These are phyloP conservation scores for Mallotus villosus DNA, from an alignment of 2,797 vertebrate genomes.

Conservation along the genomic window DNA sequence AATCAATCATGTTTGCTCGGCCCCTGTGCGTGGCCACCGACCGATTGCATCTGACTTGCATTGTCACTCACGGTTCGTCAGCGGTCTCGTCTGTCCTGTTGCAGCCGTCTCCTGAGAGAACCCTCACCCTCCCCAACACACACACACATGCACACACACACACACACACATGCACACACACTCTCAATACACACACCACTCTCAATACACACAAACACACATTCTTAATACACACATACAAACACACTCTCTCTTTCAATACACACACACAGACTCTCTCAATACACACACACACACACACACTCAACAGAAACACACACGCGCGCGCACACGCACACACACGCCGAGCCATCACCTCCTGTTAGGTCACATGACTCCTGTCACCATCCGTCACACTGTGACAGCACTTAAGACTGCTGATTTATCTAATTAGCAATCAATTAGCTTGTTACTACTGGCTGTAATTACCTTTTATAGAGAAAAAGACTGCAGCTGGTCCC, in stretches of 20 bases:
- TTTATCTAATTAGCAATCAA: slow-evolving; percentile 99
- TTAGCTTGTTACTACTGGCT: slow-evolving; percentile 99
- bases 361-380: slow-evolving; percentile 76
- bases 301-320: not conserved
- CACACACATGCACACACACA: slow-evolving; percentile 8
- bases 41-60: slow-evolving; percentile 78
- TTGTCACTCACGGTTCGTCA: slow-evolving; percentile 50
- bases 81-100: not conserved
- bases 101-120: slow-evolving; percentile 8
- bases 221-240: not conserved
- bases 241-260: not conserved
- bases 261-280: not conserved
- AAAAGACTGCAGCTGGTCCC: slow-evolving; percentile 94
- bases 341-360: slow-evolving; percentile 8
- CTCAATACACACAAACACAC: not conserved
- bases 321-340: slow-evolving; percentile 4
- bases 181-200: not conserved
- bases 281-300: not conserved
- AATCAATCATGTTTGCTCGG: slow-evolving; percentile 87
- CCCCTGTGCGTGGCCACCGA: slow-evolving; percentile 78
- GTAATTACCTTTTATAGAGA: slow-evolving; percentile 99
- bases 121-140: not conserved
- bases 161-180: not conserved
- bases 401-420: slow-evolving; percentile 90
- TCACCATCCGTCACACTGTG: slow-evolving; percentile 90